Base-by-base conservation (phyloP, 37 sponge, comb jelly and placozoan species). In the Spongia lamella region DNA sequence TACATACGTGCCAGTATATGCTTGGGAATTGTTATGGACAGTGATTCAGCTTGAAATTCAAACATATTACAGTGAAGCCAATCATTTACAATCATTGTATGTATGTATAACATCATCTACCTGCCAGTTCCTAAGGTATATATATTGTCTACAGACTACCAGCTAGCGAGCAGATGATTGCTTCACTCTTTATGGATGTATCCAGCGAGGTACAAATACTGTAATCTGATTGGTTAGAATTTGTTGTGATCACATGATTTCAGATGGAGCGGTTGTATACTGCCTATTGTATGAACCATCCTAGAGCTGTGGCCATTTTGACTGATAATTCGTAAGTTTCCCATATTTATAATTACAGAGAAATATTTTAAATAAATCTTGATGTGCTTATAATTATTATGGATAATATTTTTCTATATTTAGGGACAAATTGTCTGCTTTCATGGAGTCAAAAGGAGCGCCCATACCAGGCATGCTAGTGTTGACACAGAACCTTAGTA, bases 241-340 rank as follows among this genome's bases (percentile, higher is more conserved):
- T 19, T 67, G 17, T 17, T 40, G 66, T 61, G 21, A 21, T 29
- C 24, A 35, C 50, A 1, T 74, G 53, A 61, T 37, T 64, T 0
- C 73, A 94, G 90, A 62, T 94, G 51, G 85, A 87, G 62, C 27
- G 11, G 31, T 70, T 94, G 25, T 87, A 94, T 34, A 36, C 70
- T 14, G 30, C 75, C 5, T 94, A 87, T 27, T 87, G 88, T 59
- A 67, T 88, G 65, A 90, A 87, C 71, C 95, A 94, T 52, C 95
- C 95, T 0, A 80, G 67, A 53, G 95, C 95, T 29, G 88, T 94
- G 15, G 92, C 95, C 24, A 76, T 94, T 11, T 74, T 94, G 20
- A 94, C 95, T 34, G 95, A 94, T 39, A 94, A 94, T 70, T 89
- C 90, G 93, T 92, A 64, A 84, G 85, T 80, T 22, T 50, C 3